Evolutionary conservation across 2,888 invertebrate genomes (phyloP).

Genomic region (Mythimna lalbum): DNA sequence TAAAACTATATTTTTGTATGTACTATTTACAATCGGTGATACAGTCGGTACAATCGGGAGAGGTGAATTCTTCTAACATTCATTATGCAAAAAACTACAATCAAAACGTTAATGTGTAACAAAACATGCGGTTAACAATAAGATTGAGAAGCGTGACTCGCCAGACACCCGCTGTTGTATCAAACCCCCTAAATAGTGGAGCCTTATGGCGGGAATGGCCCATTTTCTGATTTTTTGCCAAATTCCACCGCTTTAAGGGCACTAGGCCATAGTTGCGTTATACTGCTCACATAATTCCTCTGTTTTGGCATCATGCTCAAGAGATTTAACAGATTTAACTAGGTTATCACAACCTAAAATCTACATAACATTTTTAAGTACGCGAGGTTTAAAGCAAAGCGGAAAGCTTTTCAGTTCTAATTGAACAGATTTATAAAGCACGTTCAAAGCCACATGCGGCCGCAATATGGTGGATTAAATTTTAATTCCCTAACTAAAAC

Average conservation of each 20-base stretch:
- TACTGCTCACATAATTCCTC: conserved; percentile 6
- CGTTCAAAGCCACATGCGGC: conserved; percentile 23
- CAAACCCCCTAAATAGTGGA: conserved; percentile 12
- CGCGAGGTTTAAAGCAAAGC: conserved; percentile 18
- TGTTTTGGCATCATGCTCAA: conserved; percentile 16
- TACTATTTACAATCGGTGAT: background rate
- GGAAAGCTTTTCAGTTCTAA: conserved; percentile 34
- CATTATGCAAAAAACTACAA: background rate
- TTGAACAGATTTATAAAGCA: conserved; percentile 37
- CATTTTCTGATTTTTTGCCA: conserved; percentile 49
- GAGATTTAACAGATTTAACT: conserved; percentile 24
- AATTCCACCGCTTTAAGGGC: conserved; percentile 12
- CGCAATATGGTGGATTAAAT: conserved; percentile 32
- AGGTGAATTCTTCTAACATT: too few relatives aligned
- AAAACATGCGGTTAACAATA: conserved; percentile 3
- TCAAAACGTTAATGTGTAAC: background rate
- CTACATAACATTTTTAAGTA: conserved; percentile 14
- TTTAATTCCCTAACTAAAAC: conserved; percentile 43
- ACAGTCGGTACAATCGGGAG: too few relatives aligned
- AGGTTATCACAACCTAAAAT: conserved; percentile 16
- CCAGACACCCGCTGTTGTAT: conserved; percentile 11
- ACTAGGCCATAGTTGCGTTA: conserved; percentile 15
- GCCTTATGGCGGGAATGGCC: conserved; percentile 27
- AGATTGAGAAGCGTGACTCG: conserved; percentile 13
- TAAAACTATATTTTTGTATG: too few relatives aligned